Conservation (phyloP, 2,113 vertebrate genomes). For the Cavia aperea region DNA sequence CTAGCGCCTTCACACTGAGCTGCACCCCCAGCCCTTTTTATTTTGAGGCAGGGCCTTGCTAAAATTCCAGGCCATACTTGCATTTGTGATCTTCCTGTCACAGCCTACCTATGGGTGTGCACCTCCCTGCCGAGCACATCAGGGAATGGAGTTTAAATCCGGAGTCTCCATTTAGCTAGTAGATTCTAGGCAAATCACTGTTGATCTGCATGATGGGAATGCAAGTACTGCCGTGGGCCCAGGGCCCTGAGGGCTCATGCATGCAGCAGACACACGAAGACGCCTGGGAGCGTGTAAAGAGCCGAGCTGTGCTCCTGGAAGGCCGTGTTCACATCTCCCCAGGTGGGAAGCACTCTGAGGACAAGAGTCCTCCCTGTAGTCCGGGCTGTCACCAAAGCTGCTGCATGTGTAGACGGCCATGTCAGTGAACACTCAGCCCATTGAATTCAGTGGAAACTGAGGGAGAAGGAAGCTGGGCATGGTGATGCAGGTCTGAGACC, state of each 20-base stretch:
- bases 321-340: neutral
- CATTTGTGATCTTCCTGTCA: neutral
- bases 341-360: neutral
- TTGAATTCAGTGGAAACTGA: neutral
- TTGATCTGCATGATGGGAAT: neutral
- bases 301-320: neutral
- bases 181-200: neutral
- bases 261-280: rapidly evolving
- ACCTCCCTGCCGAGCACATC: neutral
- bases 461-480: neutral
- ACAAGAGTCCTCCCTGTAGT: neutral
- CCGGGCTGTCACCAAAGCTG: neutral
- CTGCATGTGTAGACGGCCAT: neutral
- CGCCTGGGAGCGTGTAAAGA: neutral
- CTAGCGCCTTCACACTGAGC: neutral
- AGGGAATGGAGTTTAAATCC: neutral
- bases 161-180: neutral
- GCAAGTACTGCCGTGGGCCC: neutral
- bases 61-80: neutral
- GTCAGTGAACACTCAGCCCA: neutral
- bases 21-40: neutral
- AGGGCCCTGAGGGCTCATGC: neutral
- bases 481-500: neutral
- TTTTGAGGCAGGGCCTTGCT: neutral
- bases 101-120: neutral